Conservation (phyloP, 2,113 vertebrate species). For the Dipodomys stephensi region DNA sequence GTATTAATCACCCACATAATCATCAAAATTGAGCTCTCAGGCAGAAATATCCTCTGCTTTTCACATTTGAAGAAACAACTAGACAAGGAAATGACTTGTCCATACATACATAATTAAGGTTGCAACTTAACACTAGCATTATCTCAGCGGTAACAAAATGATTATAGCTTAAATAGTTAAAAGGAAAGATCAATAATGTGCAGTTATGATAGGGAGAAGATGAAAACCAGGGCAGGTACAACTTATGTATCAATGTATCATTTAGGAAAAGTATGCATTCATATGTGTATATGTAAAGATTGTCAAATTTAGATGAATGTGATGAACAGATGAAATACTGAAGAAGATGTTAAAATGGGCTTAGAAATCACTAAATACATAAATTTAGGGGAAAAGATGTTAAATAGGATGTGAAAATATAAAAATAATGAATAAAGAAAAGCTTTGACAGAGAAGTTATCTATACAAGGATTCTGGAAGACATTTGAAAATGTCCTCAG, state of each 20-base stretch:
- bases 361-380: not conserved
- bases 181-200: not conserved
- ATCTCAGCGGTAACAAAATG: not conserved
- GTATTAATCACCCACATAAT: not conserved
- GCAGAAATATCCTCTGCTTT: not conserved
- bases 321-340: not conserved
- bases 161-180: not conserved
- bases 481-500: conserved; percentile 22
- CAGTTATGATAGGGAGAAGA: not conserved
- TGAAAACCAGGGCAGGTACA: not conserved
- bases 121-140: not conserved
- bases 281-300: too few species aligned
- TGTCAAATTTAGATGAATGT: not conserved
- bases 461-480: not conserved
- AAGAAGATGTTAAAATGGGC: not conserved
- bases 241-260: not conserved
- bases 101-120: not conserved
- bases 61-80: not conserved
- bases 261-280: not conserved
- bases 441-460: not conserved
- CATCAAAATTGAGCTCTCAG: not conserved
- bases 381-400: not conserved
- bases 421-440: not conserved
- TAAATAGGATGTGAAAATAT: not conserved
- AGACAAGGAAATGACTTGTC: not conserved